Base-by-base conservation (phyloP, 2,888 invertebrate species). In the Eumerus sabulonum region DNA sequence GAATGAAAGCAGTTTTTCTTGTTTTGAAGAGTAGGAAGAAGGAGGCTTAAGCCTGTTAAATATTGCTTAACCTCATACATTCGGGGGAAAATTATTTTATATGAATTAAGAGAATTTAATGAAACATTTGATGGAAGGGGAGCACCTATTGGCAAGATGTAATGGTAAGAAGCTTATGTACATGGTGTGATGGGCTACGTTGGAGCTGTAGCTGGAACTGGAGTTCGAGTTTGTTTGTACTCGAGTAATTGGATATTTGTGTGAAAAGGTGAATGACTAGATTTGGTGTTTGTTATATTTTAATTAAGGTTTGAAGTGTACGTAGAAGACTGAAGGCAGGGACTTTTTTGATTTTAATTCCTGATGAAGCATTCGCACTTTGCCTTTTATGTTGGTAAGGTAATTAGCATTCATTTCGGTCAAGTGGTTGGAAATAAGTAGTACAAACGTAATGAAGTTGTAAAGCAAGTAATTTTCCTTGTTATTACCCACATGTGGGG, bases 271-370 rank as follows among this genome's bases (percentile, higher is more conserved):
- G 71, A 71, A 76, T 60, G 71, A 38, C 62, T 77, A 51, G 51
- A 72, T 72, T 66, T 62, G 66, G 62, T 67, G 72, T 53, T 63
- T 63, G 60, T 62, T 57, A 42, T 40, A 4, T 67, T 72, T 67
- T 77, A 77, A 77, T 67, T 67, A 45, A 40, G 60, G 57, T 62
- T n/a, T n/a, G n/a, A n/a, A n/a, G n/a, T n/a, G n/a, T n/a, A n/a
- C n/a, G n/a, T n/a, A n/a, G n/a, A n/a, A 27, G 27, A 27, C 2
- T 4, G 38, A 5, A 9, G 38, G 56, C 27, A 38, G 13, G 16
- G 16, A 17, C 47, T 53, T 63, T 35, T 12, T 47, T 64, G 19
- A 35, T 18, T 64, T 64, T 12, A 17, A n/a, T 47, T 42, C 40
- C 40, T 47, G 36, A 47, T 51, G 47, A 16, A 16, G n/a, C 54